Base-by-base conservation (phyloP, 2,113 vertebrate species). In the Girardinichthys multiradiatus region DNA sequence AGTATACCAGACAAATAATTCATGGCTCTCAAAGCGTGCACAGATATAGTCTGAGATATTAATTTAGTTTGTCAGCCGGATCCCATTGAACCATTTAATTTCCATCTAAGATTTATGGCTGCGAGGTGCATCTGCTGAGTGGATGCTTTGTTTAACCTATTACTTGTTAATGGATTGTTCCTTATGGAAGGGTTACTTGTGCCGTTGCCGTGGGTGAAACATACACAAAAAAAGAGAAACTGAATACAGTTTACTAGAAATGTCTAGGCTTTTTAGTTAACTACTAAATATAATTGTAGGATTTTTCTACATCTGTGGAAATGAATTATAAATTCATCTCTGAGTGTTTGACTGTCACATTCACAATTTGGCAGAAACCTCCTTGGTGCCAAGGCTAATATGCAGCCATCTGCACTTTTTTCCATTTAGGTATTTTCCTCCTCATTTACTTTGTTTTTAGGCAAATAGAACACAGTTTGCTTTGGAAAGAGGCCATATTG, bases 1-100 rank as follows among this genome's bases (percentile, higher is more conserved):
- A 61, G 33, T 66, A 9, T 24, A 58, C 10, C 62, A 64, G 26
- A 64, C 13, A 17, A 74, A 57, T 59, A 26, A 57, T 81, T 60
- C 1, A 76, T 68, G 11, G 11, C 28, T 57, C 28, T 77, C 28
- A 48, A 57, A 72, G 57, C 51, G 31, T 61, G 45, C 33, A 45
- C 29, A 33, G 48, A 72, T 75, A 62, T 12, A 37, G 6, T 69
- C 64, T 27, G 35, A 59, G 24, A 79, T 37, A 28, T 62, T 12
- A 31, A 19, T 48, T 19, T 28, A 26, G 27, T 2, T 39, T 45
- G 39, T 21, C 19, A 21, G 39, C 61, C 30, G 64, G 19, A 57
- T 17, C 21, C n/a, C 65, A 67, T 2, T 24, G 27, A 33, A 39
- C 7, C 62, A 28, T 27, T 74, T 45, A 29, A 19, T 66, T 63